Evolutionary conservation across 2,797 vertebrate species (phyloP).

Genomic region (Synanceia verrucosa): DNA sequence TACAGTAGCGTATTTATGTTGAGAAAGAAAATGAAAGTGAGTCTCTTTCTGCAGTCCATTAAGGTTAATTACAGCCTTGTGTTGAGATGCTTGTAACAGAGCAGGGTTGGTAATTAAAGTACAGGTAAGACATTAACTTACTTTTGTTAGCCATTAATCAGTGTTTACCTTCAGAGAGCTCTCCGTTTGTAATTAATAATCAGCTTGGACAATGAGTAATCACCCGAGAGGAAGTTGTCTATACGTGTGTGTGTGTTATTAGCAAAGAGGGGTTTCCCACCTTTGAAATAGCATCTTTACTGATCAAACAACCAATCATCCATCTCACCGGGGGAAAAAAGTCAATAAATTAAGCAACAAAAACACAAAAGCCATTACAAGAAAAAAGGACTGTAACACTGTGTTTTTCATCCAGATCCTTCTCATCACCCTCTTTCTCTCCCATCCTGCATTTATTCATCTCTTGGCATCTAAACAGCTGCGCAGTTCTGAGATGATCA

Average conservation of each 20-base stretch:
- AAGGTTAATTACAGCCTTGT: conserved; percentile 82
- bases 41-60: conserved; percentile 74
- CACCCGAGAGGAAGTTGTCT: conserved; percentile 70
- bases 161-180: conserved; percentile 83
- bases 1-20: conserved; percentile 37
- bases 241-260: conserved; percentile 42
- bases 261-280: conserved; percentile 39
- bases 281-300: conserved; percentile 47
- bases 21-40: conserved; percentile 63
- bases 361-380: conserved; percentile 8
- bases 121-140: conserved; percentile 88
- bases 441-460: background rate
- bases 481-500: conserved; percentile 25
- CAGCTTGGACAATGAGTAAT: conserved; percentile 83
- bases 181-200: conserved; percentile 86
- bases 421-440: background rate
- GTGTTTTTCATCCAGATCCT: conserved; percentile 5
- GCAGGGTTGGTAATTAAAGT: conserved; percentile 83
- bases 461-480: conserved; percentile 11
- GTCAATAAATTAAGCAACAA: conserved; percentile 23
- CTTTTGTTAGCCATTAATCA: conserved; percentile 89
- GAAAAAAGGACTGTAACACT: background rate
- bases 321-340: conserved; percentile 30
- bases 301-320: conserved; percentile 56
- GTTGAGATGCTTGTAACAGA: conserved; percentile 79